A percentile compares a stretch with the other conserved stretches of the same genome.
Conservation (phyloP, 2,113 vertebrate genomes). For the Prionailurus bengalensis region DNA sequence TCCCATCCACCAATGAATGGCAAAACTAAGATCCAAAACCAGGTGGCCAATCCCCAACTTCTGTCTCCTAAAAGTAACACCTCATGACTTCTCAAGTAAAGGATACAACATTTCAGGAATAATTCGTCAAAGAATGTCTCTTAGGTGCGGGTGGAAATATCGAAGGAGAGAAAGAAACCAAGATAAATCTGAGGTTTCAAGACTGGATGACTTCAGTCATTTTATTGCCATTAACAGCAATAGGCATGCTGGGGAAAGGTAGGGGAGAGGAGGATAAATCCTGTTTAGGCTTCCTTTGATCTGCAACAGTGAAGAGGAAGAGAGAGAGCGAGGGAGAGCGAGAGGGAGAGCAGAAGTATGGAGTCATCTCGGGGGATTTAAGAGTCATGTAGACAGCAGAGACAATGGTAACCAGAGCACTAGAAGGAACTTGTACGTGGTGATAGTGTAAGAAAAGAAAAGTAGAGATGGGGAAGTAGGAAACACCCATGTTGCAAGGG, state of each 20-base stretch:
- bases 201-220: background rate
- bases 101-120: background rate
- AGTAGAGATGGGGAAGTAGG: background rate
- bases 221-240: background rate
- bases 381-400: background rate
- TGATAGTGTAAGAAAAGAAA: background rate
- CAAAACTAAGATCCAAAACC: background rate
- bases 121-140: background rate
- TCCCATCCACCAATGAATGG: background rate
- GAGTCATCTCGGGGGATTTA: background rate
- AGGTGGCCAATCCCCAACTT: background rate
- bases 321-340: too few species aligned
- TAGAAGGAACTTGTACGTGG: background rate
- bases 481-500: background rate
- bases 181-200: background rate
- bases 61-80: background rate
- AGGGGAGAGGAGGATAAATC: background rate
- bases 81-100: background rate
- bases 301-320: too few species aligned
- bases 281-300: background rate
- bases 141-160: background rate
- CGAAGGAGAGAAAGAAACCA: background rate
- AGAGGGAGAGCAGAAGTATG: background rate
- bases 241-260: background rate
- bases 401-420: background rate